Conservation (phyloP, 2,113 vertebrate species). For the Syngnathus scovelli region DNA sequence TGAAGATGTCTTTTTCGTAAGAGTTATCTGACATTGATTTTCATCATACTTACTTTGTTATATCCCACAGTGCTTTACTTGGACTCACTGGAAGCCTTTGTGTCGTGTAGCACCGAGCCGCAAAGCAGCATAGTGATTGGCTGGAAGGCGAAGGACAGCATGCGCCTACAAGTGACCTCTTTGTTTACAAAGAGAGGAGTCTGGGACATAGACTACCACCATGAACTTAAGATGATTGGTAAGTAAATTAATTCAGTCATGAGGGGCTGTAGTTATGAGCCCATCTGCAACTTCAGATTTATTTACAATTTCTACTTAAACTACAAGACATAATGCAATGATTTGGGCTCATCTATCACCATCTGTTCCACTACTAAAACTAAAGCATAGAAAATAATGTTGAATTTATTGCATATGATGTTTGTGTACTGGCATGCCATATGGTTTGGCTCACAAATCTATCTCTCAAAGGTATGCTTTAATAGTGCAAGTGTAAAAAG, state of each 20-base stretch:
- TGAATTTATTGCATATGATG: background rate
- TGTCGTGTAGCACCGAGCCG: slow-evolving; percentile 71
- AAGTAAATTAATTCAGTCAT: slow-evolving; percentile 9
- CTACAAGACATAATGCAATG: background rate
- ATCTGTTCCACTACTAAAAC: background rate
- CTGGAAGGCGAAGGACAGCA: slow-evolving; percentile 70
- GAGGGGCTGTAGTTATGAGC: background rate
- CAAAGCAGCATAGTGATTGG: slow-evolving; percentile 65
- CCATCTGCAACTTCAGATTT: background rate
- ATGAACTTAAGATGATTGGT: slow-evolving; percentile 76
- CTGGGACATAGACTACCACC: slow-evolving; percentile 74
- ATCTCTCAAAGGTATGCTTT: background rate
- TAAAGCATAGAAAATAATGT: background rate
- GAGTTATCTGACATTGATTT: background rate
- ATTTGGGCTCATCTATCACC: background rate
- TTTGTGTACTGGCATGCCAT: background rate
- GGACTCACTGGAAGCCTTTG: slow-evolving; percentile 71
- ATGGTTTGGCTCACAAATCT: background rate
- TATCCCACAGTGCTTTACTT: slow-evolving; percentile 58
- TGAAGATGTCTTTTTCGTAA: background rate
- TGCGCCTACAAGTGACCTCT: slow-evolving; percentile 55
- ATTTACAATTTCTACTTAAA: background rate
- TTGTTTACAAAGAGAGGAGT: slow-evolving; percentile 68
- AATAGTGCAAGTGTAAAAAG: background rate
- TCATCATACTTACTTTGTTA: slow-evolving; percentile 8